These are phyloP conservation scores for Lerema accius DNA, from an alignment of 1,140 invertebrate species.

Conservation along the genomic window DNA sequence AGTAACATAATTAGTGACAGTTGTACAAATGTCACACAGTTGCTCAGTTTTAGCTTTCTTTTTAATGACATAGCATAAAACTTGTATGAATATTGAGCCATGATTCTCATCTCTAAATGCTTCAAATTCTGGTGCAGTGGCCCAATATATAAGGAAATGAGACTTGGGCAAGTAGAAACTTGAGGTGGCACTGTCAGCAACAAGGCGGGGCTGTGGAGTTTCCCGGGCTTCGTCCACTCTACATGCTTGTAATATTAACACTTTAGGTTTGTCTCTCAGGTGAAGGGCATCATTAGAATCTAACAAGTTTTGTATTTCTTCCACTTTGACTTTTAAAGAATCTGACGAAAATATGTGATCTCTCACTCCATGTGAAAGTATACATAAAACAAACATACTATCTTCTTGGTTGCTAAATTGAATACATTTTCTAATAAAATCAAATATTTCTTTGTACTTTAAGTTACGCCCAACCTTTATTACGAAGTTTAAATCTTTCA, in stretches of 20 bases:
- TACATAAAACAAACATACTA: conserved; percentile 73
- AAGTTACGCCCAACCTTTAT: conserved; percentile 58
- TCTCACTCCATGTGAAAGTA: conserved; percentile 71
- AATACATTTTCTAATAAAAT: conserved; percentile 58
- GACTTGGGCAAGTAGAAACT: conserved; percentile 56
- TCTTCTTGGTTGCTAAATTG: conserved; percentile 49
- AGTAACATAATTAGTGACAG: conserved; percentile 59
- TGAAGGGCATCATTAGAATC: conserved; percentile 60
- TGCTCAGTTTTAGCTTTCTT: conserved; percentile 52
- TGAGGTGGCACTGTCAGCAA: conserved; percentile 54
- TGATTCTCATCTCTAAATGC: conserved; percentile 59
- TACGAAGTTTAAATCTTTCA: conserved; percentile 63
- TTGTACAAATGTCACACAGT: conserved; percentile 67
- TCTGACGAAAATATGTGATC: conserved; percentile 74
- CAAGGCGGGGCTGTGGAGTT: conserved; percentile 34
- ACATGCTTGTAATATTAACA: conserved; percentile 75
- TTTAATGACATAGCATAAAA: conserved; percentile 54
- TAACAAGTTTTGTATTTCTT: conserved; percentile 64
- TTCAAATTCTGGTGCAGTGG: conserved; percentile 69
- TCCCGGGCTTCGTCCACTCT: conserved; percentile 54
- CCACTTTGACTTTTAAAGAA: conserved; percentile 68
- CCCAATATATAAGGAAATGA: conserved; percentile 72
- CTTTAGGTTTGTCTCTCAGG: conserved; percentile 63
- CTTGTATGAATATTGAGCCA: conserved; percentile 72
- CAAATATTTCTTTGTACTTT: conserved; percentile 53